Evolutionary conservation across 2,888 invertebrate genomes (phyloP).

Genomic region (Tetragonisca angustula): DNA sequence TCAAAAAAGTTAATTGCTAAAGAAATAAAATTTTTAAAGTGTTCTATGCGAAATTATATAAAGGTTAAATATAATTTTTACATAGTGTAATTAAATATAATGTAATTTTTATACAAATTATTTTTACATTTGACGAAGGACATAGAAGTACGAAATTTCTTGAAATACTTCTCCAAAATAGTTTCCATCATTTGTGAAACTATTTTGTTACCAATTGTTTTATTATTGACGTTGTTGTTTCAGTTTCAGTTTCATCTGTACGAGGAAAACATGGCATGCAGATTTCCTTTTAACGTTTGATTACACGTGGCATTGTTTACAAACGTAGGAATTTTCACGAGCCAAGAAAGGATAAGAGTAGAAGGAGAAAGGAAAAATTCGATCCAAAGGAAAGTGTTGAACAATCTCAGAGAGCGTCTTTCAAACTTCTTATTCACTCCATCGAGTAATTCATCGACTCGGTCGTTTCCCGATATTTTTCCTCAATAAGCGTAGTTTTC

Average conservation of each 20-base stretch:
- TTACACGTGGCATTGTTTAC: not conserved
- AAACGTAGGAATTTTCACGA: not conserved
- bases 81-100: too few relatives aligned
- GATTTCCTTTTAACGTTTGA: not conserved
- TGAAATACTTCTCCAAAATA: not conserved
- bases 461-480: conserved; percentile 58
- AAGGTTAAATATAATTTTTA: too few relatives aligned
- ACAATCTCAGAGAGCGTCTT: not conserved
- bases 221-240: not conserved
- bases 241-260: not conserved
- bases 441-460: conserved; percentile 21
- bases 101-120: not conserved
- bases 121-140: not conserved
- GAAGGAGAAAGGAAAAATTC: not conserved
- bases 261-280: not conserved
- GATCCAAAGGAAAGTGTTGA: not conserved
- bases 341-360: not conserved
- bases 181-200: not conserved
- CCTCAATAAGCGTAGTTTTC: conserved; percentile 36
- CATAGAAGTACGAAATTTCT: not conserved
- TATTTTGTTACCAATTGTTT: not conserved
- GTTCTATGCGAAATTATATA: too few relatives aligned
- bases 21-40: not conserved
- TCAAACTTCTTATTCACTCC: not conserved
- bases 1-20: not conserved